A percentile compares a stretch with the other conserved stretches of the same genome.
Conservation (phyloP, 2,888 invertebrate species). For the Epinotia demarniana region DNA sequence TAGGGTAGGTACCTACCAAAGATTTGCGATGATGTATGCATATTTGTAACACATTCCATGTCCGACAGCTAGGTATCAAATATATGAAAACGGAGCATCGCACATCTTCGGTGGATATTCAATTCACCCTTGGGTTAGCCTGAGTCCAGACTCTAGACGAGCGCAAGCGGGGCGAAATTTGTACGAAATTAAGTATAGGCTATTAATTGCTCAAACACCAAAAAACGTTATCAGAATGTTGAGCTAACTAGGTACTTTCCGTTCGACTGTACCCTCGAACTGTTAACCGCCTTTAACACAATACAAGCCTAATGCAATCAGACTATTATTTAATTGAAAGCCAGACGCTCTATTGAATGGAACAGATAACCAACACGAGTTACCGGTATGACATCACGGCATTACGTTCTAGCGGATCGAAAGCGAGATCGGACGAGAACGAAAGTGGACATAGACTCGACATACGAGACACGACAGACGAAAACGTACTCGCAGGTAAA, state of each 20-base stretch:
- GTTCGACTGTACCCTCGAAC: background rate
- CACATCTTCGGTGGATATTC: too few relatives aligned
- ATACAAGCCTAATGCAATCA: slow-evolving; percentile 2
- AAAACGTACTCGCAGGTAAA: background rate
- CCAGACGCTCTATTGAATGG: slow-evolving; percentile 7
- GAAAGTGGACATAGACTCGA: slow-evolving; percentile 36
- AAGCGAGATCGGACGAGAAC: slow-evolving; percentile 41
- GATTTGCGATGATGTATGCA: too few relatives aligned
- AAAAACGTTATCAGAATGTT: background rate
- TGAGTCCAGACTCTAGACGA: too few relatives aligned
- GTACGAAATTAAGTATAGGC: too few relatives aligned
- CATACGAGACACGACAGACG: slow-evolving; percentile 20
- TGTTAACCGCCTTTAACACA: background rate
- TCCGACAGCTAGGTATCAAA: too few relatives aligned
- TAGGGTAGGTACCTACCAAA: too few relatives aligned
- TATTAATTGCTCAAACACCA: too few relatives aligned
- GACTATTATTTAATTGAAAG: slow-evolving; percentile 26
- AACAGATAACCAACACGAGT: slow-evolving; percentile 31
- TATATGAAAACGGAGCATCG: too few relatives aligned
- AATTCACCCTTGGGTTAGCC: too few relatives aligned
- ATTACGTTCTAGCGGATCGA: slow-evolving; percentile 43
- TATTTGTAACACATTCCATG: too few relatives aligned
- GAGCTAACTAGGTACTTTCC: background rate
- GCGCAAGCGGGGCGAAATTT: too few relatives aligned
- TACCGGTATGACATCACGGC: slow-evolving; percentile 42